Evolutionary conservation across 2,113 vertebrate species (phyloP).

Genomic region (Symphodus melops): DNA sequence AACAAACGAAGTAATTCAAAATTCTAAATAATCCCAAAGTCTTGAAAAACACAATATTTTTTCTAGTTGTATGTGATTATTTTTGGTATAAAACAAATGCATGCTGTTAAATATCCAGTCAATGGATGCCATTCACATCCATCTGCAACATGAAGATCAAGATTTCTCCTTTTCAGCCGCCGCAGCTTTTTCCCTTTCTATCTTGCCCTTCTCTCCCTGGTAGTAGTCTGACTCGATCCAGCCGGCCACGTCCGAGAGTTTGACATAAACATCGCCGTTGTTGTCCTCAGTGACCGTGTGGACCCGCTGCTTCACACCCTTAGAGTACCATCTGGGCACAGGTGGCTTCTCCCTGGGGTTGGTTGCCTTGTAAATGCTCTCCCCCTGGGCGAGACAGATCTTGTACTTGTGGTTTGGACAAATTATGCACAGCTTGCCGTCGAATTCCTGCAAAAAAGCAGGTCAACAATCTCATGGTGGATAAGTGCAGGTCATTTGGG

Average conservation of each 20-base stretch:
- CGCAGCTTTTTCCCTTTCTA: constrained; percentile 63
- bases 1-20: background rate
- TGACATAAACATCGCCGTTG: constrained; percentile 87
- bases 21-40: background rate
- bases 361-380: constrained; percentile 87
- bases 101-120: background rate
- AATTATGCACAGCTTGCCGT: constrained; percentile 89
- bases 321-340: constrained; percentile 87
- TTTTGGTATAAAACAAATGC: constrained; percentile 1
- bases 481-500: constrained; percentile 10
- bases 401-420: constrained; percentile 95
- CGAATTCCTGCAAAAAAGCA: constrained; percentile 83
- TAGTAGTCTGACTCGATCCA: constrained; percentile 91
- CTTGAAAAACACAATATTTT: constrained; percentile 1
- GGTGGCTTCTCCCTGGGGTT: constrained; percentile 81
- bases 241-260: constrained; percentile 77
- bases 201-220: constrained; percentile 88
- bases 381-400: constrained; percentile 90
- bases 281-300: constrained; percentile 84
- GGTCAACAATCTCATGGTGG: constrained; percentile 13
- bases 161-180: constrained; percentile 13
- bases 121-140: background rate
- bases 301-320: constrained; percentile 92
- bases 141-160: background rate
- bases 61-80: background rate